phyloP scores from a whole-genome alignment of 2,113 vertebrate genomes.

The Colinus virginianus region DNA sequence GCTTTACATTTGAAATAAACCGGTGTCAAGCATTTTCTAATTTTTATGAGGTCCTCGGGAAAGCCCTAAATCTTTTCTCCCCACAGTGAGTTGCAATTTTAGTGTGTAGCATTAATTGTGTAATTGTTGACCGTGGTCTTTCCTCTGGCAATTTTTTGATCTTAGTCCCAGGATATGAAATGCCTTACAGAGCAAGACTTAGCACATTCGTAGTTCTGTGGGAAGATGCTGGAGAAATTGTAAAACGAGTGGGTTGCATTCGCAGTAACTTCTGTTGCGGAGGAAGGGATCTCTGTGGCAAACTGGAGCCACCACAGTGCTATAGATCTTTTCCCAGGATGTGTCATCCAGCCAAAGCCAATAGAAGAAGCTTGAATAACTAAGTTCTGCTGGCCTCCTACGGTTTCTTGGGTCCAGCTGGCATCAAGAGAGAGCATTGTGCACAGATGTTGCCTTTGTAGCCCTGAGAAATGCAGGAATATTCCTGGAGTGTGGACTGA shows the following conservation, averaged over 20 bases:
- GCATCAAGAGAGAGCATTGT: background rate
- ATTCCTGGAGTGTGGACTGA: background rate
- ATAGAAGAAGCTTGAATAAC: background rate
- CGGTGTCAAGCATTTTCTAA: background rate
- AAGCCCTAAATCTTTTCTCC: background rate
- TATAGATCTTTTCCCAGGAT: background rate
- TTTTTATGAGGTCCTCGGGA: background rate
- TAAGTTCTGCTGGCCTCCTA: background rate
- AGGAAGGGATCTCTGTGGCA: background rate
- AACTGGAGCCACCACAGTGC: fast-evolving
- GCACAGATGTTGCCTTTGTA: background rate
- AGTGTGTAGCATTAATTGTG: background rate
- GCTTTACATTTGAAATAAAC: constrained; percentile 1
- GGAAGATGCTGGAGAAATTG: background rate
- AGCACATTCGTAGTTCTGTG: background rate
- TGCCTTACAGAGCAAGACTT: background rate
- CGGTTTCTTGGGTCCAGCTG: fast-evolving
- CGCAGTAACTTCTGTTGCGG: background rate
- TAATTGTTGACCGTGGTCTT: background rate
- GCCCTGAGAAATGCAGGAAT: background rate
- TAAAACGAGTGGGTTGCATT: background rate
- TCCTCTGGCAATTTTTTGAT: background rate
- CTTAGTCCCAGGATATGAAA: background rate
- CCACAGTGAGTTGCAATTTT: background rate
- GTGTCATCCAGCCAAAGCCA: background rate